These are phyloP conservation scores for Aphodius granarius DNA, from an alignment of 2,888 invertebrate genomes.

Conservation along the genomic window DNA sequence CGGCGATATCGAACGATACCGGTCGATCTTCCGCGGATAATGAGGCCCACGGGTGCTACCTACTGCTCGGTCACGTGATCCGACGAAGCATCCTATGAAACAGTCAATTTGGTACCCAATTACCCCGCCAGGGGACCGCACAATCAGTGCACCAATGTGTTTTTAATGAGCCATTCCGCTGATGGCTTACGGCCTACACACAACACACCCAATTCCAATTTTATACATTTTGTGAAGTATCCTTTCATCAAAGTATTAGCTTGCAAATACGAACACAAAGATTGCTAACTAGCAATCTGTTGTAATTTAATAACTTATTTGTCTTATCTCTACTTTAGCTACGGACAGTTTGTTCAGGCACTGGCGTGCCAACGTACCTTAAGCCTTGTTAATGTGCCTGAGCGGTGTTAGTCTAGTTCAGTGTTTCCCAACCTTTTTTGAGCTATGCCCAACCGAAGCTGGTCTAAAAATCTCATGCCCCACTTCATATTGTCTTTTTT, in stretches of 20 bases:
- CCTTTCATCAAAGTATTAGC: background rate
- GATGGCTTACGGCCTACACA: background rate
- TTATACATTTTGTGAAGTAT: background rate
- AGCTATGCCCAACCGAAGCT: too few species aligned
- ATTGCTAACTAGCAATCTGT: background rate
- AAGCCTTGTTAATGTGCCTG: background rate
- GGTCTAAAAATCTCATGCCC: too few species aligned
- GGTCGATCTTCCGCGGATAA: slow-evolving; percentile 1
- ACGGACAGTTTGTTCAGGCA: background rate
- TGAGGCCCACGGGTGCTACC: slow-evolving; percentile 3
- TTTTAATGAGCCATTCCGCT: background rate
- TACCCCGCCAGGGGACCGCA: background rate
- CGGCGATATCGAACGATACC: slow-evolving; percentile 7
- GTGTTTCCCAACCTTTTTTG: background rate
- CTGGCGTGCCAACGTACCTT: background rate
- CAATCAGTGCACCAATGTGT: background rate
- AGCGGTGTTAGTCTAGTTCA: background rate
- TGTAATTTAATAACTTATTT: background rate
- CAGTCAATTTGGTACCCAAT: background rate
- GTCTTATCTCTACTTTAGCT: background rate
- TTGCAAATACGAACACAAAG: background rate
- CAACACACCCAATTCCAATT: background rate
- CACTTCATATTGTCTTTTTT: too few species aligned
- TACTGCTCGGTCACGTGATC: background rate
- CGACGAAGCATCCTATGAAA: background rate